Percentiles rank a stretch among this genome's conserved stretches.
Evolutionary conservation across 2,888 invertebrate genomes (phyloP).

Genomic region (Taenaris catops): DNA sequence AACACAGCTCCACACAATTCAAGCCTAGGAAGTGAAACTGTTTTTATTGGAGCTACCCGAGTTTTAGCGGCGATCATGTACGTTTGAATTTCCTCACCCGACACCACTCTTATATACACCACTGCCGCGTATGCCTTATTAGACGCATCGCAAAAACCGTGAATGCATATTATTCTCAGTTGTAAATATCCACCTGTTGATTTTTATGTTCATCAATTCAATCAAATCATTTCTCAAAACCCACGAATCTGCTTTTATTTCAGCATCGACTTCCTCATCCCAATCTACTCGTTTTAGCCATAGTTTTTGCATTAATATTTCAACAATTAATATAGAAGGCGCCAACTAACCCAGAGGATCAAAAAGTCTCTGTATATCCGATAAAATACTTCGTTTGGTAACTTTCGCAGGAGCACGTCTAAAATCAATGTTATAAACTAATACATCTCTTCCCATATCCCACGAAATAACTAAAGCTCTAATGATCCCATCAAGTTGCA

Average conservation of each 20-base stretch:
- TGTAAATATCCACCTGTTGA: not conserved
- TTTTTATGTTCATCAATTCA: too few species aligned
- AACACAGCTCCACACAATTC: constrained; percentile 28
- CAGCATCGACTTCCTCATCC: constrained; percentile 21
- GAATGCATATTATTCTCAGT: constrained; percentile 7
- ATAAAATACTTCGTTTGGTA: constrained; percentile 29
- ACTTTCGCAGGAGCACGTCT: constrained; percentile 29
- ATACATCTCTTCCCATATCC: constrained; percentile 27
- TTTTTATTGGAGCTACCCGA: constrained; percentile 29
- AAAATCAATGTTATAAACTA: constrained; percentile 27
- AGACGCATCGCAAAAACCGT: constrained; percentile 27
- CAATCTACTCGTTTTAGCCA: constrained; percentile 26
- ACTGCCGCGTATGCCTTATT: constrained; percentile 25
- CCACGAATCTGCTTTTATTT: too few species aligned
- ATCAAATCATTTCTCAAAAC: too few species aligned
- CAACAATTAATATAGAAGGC: constrained; percentile 18
- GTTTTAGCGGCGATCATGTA: constrained; percentile 26
- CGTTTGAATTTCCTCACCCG: constrained; percentile 14
- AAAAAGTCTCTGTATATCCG: constrained; percentile 32
- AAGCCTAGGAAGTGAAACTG: constrained; percentile 26
- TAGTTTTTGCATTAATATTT: constrained; percentile 24
- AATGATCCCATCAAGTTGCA: constrained; percentile 23
- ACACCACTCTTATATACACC: constrained; percentile 22
- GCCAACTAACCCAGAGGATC: constrained; percentile 32
- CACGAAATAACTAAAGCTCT: constrained; percentile 33